Conservation (phyloP, 2,113 vertebrate genomes). For the Tragelaphus scriptus region DNA sequence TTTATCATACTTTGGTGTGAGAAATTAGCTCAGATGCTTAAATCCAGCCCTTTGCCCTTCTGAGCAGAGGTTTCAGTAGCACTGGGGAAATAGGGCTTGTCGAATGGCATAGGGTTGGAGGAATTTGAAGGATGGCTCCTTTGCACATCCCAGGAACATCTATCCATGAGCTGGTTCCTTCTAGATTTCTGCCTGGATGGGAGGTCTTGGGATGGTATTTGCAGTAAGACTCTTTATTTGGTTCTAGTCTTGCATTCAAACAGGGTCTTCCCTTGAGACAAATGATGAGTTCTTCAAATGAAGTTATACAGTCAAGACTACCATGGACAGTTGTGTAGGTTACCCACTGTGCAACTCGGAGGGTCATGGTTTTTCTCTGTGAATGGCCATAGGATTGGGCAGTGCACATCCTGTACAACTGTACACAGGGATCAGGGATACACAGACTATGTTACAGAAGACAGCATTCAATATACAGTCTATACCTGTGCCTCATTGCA, state of each 20-base stretch:
- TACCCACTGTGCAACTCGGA: background rate
- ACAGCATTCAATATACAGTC: accelerated
- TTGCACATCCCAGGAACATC: background rate
- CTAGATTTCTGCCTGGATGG: background rate
- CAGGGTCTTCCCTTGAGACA: background rate
- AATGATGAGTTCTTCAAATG: background rate
- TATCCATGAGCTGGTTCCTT: background rate
- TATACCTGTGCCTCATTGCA: background rate
- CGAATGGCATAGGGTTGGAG: background rate
- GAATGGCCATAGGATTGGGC: background rate
- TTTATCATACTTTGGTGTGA: background rate
- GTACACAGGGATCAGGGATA: background rate
- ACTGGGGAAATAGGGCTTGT: background rate
- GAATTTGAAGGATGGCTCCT: background rate
- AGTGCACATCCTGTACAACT: background rate
- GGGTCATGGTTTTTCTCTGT: background rate
- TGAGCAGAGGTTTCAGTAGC: background rate
- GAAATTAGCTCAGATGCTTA: background rate
- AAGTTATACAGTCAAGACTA: background rate
- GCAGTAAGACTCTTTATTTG: background rate
- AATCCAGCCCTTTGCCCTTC: background rate
- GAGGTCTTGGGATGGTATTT: background rate
- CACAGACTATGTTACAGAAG: background rate
- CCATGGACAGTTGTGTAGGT: background rate
- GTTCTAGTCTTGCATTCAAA: background rate